A percentile compares a stretch with the other conserved stretches of the same genome.
phyloP scores from a whole-genome alignment of 1,140 invertebrate species.

The Philopotamus ludificatus region DNA sequence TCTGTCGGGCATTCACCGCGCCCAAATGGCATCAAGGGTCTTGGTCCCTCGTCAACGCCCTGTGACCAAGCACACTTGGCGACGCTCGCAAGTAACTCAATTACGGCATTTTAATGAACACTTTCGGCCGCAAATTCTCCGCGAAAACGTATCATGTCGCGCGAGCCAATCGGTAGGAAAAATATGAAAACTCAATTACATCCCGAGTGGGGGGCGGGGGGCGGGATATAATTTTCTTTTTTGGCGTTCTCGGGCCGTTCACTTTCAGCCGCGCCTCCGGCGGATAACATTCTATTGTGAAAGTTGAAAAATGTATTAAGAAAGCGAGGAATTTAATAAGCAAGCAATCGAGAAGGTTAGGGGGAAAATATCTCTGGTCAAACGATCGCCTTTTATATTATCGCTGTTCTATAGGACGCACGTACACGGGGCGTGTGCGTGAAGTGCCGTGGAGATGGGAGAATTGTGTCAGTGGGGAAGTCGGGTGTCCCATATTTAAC shows the following conservation, averaged over 20 bases:
- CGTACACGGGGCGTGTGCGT: no score
- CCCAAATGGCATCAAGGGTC: slow-evolving; percentile 7
- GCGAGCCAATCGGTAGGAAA: neutral
- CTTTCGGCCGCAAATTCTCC: neutral
- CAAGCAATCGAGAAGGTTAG: neutral
- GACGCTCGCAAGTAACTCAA: slow-evolving; percentile 13
- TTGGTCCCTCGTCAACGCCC: slow-evolving; percentile 13
- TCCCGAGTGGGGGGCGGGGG: no score
- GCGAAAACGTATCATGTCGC: neutral
- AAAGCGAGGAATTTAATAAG: slow-evolving; percentile 25
- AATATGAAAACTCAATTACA: neutral
- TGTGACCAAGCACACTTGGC: slow-evolving; percentile 2
- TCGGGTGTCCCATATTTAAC: no score
- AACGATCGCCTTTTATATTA: neutral
- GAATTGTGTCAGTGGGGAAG: no score
- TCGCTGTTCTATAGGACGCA: no score
- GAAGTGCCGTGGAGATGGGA: no score
- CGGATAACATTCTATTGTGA: slow-evolving; percentile 5
- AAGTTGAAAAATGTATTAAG: slow-evolving; percentile 25
- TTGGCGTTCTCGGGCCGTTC: neutral
- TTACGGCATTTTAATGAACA: slow-evolving; percentile 15
- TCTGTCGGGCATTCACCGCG: neutral
- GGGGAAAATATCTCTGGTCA: neutral
- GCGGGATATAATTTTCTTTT: neutral
- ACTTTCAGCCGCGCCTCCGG: neutral